Evolutionary conservation across 1,140 invertebrate species (phyloP), one percentile per base, ranked within the genome.

Genomic region (Temnothorax longispinosus): DNA sequence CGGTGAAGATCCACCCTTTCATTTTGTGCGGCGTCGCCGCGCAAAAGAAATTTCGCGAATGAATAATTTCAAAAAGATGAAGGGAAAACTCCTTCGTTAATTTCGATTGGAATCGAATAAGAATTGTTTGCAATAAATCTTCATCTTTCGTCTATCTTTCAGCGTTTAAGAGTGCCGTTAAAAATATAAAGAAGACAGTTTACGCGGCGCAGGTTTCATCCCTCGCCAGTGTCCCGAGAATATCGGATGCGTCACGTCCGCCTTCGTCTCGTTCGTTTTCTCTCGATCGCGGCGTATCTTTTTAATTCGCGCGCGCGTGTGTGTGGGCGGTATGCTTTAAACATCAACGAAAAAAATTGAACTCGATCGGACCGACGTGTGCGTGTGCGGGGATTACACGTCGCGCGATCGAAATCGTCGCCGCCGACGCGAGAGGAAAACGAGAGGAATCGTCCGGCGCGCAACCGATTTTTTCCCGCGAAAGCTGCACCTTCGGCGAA

Each of bases 401-500:
- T 41, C 64, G 18, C 11, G 54, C 38, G 72, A 58, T 58, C 38
- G 15, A 41, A 41, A 58, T n/a, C 18, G 15, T 64, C 58, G 38
- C 38, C 56, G 54, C 38, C 54, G 54, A 60, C 41, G 47, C 8
- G 6, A 60, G 21, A 8, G 27, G 1, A 27, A n/a, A 62, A 56
- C 50, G 50, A 56, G 32, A 32, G 38, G n/a, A 50, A 32, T 5
- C 21, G 44, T 44, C 3, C 32, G 15, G 3, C 15, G 3, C 15
- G 62, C 58, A 56, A 65, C 21, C 60, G 52, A 35, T 64, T 78
- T 88, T 27, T 27, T 27, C 27, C 27, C 85, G 50, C 87, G 65
- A 74, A 74, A 52, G n/a, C 15, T 15, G 56, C 27, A 27, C 72
- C 62, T 50, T 86, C 74, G 13, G 32, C 15, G 50, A 54, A 27